Percentiles rank a stretch among this genome's conserved stretches.
Conservation (phyloP, 2,888 invertebrate species). For the Acanthopleura granulata region DNA sequence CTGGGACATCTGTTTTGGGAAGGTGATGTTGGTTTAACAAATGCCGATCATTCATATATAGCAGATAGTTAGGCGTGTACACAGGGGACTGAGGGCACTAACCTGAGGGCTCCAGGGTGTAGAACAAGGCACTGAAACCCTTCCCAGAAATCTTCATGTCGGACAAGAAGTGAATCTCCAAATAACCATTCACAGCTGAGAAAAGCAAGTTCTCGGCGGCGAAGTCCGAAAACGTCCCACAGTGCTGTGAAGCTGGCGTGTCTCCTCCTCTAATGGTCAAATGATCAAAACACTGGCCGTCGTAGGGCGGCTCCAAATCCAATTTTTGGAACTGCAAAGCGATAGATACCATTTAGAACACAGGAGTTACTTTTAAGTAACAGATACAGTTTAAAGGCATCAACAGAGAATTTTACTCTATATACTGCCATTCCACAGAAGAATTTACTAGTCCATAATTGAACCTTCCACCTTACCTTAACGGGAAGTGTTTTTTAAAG, state of each 20-base stretch:
- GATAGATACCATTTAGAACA: too few relatives aligned
- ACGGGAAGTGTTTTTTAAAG: too few relatives aligned
- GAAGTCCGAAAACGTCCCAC: background rate
- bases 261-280: background rate
- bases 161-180: background rate
- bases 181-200: background rate
- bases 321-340: background rate
- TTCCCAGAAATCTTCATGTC: background rate
- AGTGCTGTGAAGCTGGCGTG: background rate
- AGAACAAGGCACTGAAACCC: background rate
- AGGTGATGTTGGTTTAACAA: too few relatives aligned
- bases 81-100: background rate
- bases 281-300: background rate
- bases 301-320: slow-evolving; percentile 8
- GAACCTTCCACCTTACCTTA: too few relatives aligned
- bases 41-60: too few relatives aligned
- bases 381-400: too few relatives aligned
- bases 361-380: too few relatives aligned
- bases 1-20: too few relatives aligned
- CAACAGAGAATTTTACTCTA: too few relatives aligned
- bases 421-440: too few relatives aligned
- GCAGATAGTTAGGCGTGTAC: too few relatives aligned
- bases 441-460: too few relatives aligned
- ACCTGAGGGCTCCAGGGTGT: background rate
- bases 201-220: background rate